Evolutionary conservation across 2,797 vertebrate genomes (phyloP).

Genomic region (Siniperca scherzeri): DNA sequence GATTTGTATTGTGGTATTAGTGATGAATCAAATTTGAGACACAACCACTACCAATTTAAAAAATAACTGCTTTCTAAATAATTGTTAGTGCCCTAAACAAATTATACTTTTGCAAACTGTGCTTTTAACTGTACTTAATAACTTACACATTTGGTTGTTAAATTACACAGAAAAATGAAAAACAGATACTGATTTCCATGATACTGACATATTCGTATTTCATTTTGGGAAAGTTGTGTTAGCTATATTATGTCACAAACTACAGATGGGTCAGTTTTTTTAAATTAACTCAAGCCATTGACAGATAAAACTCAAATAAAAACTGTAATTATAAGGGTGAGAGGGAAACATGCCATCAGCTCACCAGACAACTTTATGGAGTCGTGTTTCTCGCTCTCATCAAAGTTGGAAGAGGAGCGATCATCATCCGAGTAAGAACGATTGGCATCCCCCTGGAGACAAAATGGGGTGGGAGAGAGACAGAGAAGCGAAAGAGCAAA

Average conservation of each 20-base stretch:
- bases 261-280: neutral
- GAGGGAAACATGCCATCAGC: conserved; percentile 34
- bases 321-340: neutral
- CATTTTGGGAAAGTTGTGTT: too few species aligned
- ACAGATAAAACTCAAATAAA: neutral
- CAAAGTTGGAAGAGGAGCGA: conserved; percentile 91
- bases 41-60: neutral
- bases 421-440: conserved; percentile 96
- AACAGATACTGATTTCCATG: neutral
- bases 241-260: neutral
- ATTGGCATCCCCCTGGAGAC: conserved; percentile 93
- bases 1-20: neutral
- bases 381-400: conserved; percentile 93
- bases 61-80: neutral
- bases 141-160: neutral
- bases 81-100: neutral
- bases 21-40: neutral
- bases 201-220: neutral
- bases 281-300: neutral
- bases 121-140: neutral
- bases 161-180: neutral
- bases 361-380: conserved; percentile 90
- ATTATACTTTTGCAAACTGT: neutral
- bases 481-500: neutral
- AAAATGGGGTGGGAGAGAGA: neutral